Percentiles rank a stretch among this genome's conserved stretches.
Conservation (phyloP, 1,140 invertebrate genomes). For the Goniozus legneri region DNA sequence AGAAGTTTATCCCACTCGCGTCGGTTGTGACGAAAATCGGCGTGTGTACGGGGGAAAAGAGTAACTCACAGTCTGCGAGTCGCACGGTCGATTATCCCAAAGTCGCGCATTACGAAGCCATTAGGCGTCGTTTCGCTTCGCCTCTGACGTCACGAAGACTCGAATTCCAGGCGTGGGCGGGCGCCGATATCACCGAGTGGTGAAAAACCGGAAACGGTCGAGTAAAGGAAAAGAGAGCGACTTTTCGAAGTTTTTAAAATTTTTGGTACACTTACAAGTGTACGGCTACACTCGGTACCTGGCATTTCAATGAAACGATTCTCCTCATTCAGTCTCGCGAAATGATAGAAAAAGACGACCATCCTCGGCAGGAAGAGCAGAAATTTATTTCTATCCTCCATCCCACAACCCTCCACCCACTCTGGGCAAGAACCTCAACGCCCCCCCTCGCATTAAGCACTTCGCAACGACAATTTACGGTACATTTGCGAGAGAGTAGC, state of each 20-base stretch:
- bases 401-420: constrained; percentile 13
- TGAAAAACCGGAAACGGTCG: too few relatives aligned
- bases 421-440: too few relatives aligned
- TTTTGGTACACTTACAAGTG: too few relatives aligned
- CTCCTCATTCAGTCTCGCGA: too few relatives aligned
- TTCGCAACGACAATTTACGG: constrained; percentile 53
- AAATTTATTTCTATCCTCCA: too few relatives aligned
- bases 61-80: constrained; percentile 29
- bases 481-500: constrained; percentile 52
- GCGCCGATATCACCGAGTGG: too few relatives aligned
- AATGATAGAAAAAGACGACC: constrained; percentile 1
- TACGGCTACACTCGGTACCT: too few relatives aligned
- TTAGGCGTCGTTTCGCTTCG: constrained; percentile 31
- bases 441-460: constrained; percentile 49
- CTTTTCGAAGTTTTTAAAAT: too few relatives aligned
- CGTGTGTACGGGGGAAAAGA: constrained; percentile 14
- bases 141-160: constrained; percentile 34
- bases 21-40: constrained; percentile 17
- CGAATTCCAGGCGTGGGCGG: constrained; percentile 23
- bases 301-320: too few relatives aligned
- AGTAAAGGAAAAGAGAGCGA: too few relatives aligned
- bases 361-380: background rate
- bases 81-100: constrained; percentile 45
- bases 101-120: constrained; percentile 40
- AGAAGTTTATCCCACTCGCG: too few relatives aligned